phyloP scores from a whole-genome alignment of 2,797 vertebrate genomes.

The Calcarius lapponicus region DNA sequence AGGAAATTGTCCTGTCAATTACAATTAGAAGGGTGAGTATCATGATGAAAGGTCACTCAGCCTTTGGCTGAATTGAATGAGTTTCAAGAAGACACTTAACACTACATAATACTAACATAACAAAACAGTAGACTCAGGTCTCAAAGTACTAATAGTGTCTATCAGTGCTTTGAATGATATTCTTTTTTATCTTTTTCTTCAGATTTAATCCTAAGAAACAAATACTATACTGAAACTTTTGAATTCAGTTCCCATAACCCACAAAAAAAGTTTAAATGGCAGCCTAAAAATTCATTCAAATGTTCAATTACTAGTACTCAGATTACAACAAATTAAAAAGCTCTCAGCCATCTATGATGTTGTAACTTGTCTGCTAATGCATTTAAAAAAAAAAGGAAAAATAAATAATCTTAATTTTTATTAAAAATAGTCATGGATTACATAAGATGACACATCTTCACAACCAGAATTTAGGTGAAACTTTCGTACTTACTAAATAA shows the following conservation, averaged over 20 bases:
- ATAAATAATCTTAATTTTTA: not conserved
- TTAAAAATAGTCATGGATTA: not conserved
- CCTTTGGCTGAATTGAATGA: not conserved
- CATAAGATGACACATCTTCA: not conserved
- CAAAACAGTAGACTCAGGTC: not conserved
- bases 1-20: not conserved
- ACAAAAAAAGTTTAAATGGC: not conserved
- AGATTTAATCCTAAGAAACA: not conserved
- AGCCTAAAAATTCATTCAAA: not conserved
- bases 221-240: not conserved
- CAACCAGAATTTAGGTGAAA: not conserved
- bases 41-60: not conserved
- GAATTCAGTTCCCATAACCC: not conserved
- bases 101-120: not conserved
- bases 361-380: not conserved
- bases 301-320: not conserved
- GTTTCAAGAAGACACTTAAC: not conserved
- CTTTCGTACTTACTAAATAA: not conserved
- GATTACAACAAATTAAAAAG: not conserved
- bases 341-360: not conserved
- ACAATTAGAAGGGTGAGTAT: not conserved
- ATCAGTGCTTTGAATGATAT: not conserved
- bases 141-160: not conserved
- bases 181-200: not conserved
- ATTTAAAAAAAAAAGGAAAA: not conserved